Evolutionary conservation across 2,888 invertebrate species (phyloP).

Genomic region (Gortyna flavago): DNA sequence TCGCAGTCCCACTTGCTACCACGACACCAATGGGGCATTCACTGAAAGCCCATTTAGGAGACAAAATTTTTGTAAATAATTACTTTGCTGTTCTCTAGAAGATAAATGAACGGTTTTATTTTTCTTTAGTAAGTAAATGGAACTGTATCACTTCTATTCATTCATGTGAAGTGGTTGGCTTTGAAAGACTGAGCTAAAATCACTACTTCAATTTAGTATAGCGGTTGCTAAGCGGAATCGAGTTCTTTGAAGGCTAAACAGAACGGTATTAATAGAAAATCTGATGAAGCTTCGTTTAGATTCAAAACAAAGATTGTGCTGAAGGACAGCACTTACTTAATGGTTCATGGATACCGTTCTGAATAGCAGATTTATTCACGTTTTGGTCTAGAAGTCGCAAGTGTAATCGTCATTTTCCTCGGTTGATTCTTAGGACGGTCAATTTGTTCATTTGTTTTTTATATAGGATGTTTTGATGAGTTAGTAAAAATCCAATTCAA

Average conservation of each 20-base stretch:
- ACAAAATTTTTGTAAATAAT: too few species aligned
- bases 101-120: neutral
- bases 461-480: neutral
- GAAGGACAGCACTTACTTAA: neutral
- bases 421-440: neutral
- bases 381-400: neutral
- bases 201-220: constrained; percentile 10
- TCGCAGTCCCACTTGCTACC: neutral
- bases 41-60: too few species aligned
- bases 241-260: constrained; percentile 9
- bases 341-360: neutral
- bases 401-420: neutral
- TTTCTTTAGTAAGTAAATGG: constrained; percentile 8
- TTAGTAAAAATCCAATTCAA: neutral
- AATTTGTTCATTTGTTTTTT: neutral
- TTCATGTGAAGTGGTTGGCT: constrained; percentile 13
- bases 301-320: constrained; percentile 1
- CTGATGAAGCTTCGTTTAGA: neutral
- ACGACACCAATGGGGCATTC: neutral
- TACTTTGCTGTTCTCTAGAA: neutral
- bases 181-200: constrained; percentile 6
- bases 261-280: neutral
- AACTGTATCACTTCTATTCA: neutral
- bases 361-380: neutral
- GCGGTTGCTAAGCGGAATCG: neutral